A percentile compares a stretch with the other conserved stretches of the same genome.
These are phyloP conservation scores for Drosophila subpulchrella DNA, from an alignment of 1,140 invertebrate genomes.

Conservation along the genomic window DNA sequence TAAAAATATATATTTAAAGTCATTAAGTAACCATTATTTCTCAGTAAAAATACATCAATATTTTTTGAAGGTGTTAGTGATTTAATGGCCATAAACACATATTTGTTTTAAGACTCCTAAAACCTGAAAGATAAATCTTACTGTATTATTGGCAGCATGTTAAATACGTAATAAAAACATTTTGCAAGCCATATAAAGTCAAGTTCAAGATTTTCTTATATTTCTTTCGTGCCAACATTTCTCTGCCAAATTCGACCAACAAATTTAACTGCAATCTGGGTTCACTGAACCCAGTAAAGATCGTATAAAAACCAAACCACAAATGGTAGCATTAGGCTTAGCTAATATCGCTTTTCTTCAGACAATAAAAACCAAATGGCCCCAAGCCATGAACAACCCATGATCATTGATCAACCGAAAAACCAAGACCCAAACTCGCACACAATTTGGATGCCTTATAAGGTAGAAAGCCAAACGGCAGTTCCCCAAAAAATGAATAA, in stretches of 20 bases:
- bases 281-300: slow-evolving; percentile 46
- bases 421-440: slow-evolving; percentile 2
- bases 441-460: slow-evolving; percentile 44
- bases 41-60: too few relatives aligned
- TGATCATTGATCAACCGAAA: slow-evolving; percentile 49
- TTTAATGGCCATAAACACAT: too few relatives aligned
- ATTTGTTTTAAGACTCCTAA: too few relatives aligned
- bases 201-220: background rate
- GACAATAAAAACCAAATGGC: slow-evolving; percentile 35
- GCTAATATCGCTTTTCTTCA: slow-evolving; percentile 52
- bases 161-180: background rate
- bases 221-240: background rate
- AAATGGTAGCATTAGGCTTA: slow-evolving; percentile 33
- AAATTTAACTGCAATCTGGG: slow-evolving; percentile 22
- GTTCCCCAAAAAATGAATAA: slow-evolving; percentile 37
- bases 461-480: slow-evolving; percentile 20
- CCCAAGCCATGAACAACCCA: slow-evolving; percentile 30
- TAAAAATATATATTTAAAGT: too few relatives aligned
- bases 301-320: slow-evolving; percentile 21
- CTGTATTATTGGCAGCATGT: too few relatives aligned
- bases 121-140: too few relatives aligned
- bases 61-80: background rate
- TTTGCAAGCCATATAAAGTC: background rate
- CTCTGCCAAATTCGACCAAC: slow-evolving; percentile 10
- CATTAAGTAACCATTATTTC: too few relatives aligned